Evolutionary conservation across 2,888 invertebrate species (phyloP).

Genomic region (Periphyllus acericola): DNA sequence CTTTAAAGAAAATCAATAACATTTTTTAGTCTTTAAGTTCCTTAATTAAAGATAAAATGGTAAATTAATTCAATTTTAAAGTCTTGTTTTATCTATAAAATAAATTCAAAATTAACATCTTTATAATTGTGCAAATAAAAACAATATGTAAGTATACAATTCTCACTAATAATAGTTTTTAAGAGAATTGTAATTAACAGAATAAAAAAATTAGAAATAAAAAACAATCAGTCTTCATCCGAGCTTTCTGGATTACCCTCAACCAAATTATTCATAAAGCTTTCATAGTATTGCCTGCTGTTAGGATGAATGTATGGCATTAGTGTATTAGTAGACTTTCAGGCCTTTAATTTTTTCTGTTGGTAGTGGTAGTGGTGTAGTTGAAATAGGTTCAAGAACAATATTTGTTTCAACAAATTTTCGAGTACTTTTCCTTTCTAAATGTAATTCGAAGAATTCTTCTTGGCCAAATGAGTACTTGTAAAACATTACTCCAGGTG

Average conservation of each 20-base stretch:
- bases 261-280: constrained; percentile 20
- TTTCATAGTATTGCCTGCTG: constrained; percentile 18
- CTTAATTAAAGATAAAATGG: not conserved
- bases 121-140: not conserved
- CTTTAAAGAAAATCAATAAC: not conserved
- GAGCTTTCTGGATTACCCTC: constrained; percentile 16
- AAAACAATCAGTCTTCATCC: not conserved
- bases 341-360: constrained; percentile 24
- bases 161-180: not conserved
- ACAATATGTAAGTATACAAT: no score
- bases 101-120: not conserved
- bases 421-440: not conserved
- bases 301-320: constrained; percentile 15
- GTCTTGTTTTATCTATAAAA: not conserved
- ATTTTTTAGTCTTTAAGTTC: not conserved
- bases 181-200: not conserved
- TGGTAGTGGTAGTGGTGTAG: constrained; percentile 17
- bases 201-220: not conserved
- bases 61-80: not conserved
- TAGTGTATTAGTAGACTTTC: constrained; percentile 28
- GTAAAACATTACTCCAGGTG: constrained; percentile 7
- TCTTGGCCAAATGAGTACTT: constrained; percentile 20
- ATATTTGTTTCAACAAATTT: constrained; percentile 22
- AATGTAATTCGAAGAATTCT: constrained; percentile 22
- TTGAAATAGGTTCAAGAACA: constrained; percentile 14